Base-by-base conservation (phyloP, 2,797 vertebrate genomes). In the Lepus oiostolus region DNA sequence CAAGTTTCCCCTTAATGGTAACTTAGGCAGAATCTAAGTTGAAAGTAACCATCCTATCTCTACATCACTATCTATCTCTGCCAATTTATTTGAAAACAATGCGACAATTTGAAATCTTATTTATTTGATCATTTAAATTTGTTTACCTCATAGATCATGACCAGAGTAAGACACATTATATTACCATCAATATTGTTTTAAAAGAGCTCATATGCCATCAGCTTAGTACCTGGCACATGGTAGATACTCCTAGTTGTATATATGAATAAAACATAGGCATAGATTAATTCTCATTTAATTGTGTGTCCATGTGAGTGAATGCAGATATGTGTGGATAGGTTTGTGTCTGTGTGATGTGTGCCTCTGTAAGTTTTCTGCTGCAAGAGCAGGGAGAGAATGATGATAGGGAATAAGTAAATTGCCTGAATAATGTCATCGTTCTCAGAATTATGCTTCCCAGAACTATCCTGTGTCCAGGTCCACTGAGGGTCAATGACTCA, bases 381-480 rank as follows among this genome's bases (percentile, higher is more conserved):
- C 22, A 22, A 21, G 17, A 76, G 10, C 71, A 82, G 3, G 4
- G 77, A 67, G 13, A 16, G 7, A 86, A 47, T 83, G 3, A 86
- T 90, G 75, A 4, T 11, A 2, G 4, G 2, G 6, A 67, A 93
- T 92, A 74, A 68, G 32, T 75, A 82, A 26, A 2, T 38, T 93
- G 16, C 30, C 62, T 70, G 24, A 83, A 72, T 75, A 88, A 67
- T 14, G 10, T 26, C 32, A 32, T 50, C 35, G 72, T 30, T 42
- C 22, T 86, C 30, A 30, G 58, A 14, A 74, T 74, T 28, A 32
- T 76, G 10, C 47, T 93, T 92, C 17, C 60, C 14, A 79, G 42
- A 84, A 88, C 8, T 5, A 74, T 75, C 90, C 87, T 88, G 54
- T 93, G 82, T 79, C 42, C 52, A 67, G 75, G 8, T 77, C 26